These are phyloP conservation scores for Phaonia tiefii DNA, from an alignment of 2,888 invertebrate species.

Conservation along the genomic window DNA sequence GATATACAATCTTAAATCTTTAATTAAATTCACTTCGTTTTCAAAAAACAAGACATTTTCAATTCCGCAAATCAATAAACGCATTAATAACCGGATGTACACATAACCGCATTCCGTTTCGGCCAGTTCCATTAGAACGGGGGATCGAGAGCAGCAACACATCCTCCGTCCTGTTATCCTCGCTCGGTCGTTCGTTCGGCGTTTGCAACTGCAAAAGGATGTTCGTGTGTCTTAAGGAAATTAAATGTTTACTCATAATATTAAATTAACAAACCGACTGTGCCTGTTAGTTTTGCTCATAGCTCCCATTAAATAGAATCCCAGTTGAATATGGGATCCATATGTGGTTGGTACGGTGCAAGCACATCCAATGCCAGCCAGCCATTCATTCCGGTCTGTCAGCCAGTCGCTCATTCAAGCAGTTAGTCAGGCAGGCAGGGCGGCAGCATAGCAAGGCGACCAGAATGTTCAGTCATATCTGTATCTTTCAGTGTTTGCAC, in stretches of 20 bases:
- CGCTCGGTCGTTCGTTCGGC: too few species aligned
- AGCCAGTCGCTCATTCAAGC: background rate
- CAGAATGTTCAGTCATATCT: too few species aligned
- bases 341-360: conserved; percentile 33
- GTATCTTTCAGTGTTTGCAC: too few species aligned
- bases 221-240: conserved; percentile 47
- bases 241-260: conserved; percentile 60
- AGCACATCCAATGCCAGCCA: background rate
- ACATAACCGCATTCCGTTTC: background rate
- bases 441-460: background rate
- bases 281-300: conserved; percentile 39
- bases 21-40: background rate
- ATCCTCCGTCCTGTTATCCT: conserved; percentile 10
- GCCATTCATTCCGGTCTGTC: conserved; percentile 3
- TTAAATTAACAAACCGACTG: conserved; percentile 62
- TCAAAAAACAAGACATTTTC: background rate
- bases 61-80: conserved; percentile 34
- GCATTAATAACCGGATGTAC: conserved; percentile 12
- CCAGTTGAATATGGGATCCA: conserved; percentile 57
- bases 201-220: background rate
- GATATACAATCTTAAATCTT: too few species aligned
- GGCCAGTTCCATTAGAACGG: conserved; percentile 38
- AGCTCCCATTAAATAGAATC: conserved; percentile 52
- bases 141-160: background rate
- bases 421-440: conserved; percentile 16